Evolutionary conservation across 2,113 vertebrate species (phyloP).

Genomic region (Pandion haliaetus): DNA sequence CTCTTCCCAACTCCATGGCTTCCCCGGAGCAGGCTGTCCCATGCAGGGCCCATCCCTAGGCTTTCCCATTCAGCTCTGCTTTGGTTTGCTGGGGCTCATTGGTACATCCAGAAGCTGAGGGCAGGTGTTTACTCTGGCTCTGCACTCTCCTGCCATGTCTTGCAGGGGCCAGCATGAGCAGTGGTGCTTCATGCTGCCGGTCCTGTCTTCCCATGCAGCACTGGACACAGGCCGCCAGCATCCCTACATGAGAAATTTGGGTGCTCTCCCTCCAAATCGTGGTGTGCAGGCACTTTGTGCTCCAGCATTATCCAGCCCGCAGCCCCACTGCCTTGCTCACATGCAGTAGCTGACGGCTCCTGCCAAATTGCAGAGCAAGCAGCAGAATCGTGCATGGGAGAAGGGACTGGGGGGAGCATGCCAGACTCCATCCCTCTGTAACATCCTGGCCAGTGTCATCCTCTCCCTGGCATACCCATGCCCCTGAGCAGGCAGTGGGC

Average conservation of each 20-base stretch:
- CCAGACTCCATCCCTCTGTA: neutral
- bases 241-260: neutral
- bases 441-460: neutral
- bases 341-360: rapidly evolving
- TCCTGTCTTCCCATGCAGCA: neutral
- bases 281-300: neutral
- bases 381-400: neutral
- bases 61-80: neutral
- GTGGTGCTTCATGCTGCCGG: neutral
- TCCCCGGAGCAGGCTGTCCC: neutral
- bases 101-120: neutral
- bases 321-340: neutral
- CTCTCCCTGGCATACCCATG: neutral
- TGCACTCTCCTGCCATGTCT: neutral
- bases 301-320: rapidly evolving
- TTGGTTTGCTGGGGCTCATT: neutral
- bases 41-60: rapidly evolving
- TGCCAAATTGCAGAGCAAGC: neutral
- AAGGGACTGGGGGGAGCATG: neutral
- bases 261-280: neutral
- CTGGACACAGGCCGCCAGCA: neutral
- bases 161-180: neutral
- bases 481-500: neutral
- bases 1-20: neutral
- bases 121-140: neutral